Evolutionary conservation across 2,888 invertebrate species (phyloP), one percentile per base, ranked within the genome.

Genomic region (Microctonus aethiopoides): DNA sequence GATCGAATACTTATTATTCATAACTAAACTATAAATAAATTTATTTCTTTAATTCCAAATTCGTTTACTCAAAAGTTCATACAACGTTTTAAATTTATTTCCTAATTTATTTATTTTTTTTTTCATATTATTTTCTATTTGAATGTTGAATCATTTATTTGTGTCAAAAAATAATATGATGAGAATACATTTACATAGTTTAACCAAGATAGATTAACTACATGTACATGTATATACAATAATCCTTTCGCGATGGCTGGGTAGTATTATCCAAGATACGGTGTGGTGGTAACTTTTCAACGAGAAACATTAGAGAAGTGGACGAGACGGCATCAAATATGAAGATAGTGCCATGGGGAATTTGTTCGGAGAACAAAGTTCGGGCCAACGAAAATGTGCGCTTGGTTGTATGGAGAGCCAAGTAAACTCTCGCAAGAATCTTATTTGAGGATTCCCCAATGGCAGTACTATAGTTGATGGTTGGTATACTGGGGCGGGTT

Each of bases 301-400:
- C 80, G 79, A 80, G 81, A 78, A 76, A 76, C 80, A 81, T 81
- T 79, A 81, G 80, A 75, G 75, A 76, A 81, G 79, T 80, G 80
- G 82, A 81, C 80, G 81, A 80, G 81, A 79, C 75, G 79, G 78
- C 80, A 82, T 82, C 80, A 82, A 82, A 82, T 82, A 82, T 82
- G 82, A 82, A 82, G 82, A 82, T 80, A 78, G 79, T 75, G 80
- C 80, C 81, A 79, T 77, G 75, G 81, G 81, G 82, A 80, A 81
- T 81, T 81, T 81, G 79, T 74, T 74, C 74, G 76, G 76, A 78
- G 82, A 81, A 82, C 80, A 80, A 82, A 81, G 80, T 81, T 82
- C 75, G 73, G 61, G 76, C 76, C 73, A 76, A 72, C 74, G 75
- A 75, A n/a, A n/a, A 67, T 71, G 74, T 59, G 20, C 39, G 51